A percentile compares a stretch with the other conserved stretches of the same genome.
Evolutionary conservation across 2,113 vertebrate species (phyloP).

Genomic region (Procapra przewalskii): DNA sequence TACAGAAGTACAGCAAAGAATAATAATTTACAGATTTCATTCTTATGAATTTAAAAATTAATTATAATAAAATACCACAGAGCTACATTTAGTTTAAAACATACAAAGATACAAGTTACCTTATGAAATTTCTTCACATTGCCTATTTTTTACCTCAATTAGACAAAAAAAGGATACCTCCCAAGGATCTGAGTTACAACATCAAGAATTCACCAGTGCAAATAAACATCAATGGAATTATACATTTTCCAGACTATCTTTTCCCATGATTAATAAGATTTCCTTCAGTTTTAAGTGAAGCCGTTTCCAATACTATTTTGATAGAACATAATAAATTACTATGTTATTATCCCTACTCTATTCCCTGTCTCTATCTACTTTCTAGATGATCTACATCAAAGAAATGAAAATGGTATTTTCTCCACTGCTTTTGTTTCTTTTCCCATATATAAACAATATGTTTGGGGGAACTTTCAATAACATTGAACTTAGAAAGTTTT

Average conservation of each 20-base stretch:
- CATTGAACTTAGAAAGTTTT: neutral
- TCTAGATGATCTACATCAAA: conserved; percentile 2
- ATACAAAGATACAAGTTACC: conserved; percentile 41
- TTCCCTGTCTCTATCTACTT: neutral
- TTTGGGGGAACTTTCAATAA: neutral
- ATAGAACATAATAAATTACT: neutral
- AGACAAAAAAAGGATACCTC: conserved; percentile 27
- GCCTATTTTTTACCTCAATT: conserved; percentile 24
- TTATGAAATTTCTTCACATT: conserved; percentile 18
- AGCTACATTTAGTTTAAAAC: conserved; percentile 49
- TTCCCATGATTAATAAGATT: neutral
- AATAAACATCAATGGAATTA: neutral
- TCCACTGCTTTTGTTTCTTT: conserved; percentile 9
- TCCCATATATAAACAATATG: neutral
- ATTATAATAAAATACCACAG: conserved; percentile 46
- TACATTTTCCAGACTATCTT: neutral
- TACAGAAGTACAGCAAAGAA: neutral
- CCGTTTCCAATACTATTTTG: neutral
- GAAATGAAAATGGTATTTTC: neutral
- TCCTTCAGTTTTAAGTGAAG: conserved; percentile 17
- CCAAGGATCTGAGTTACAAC: neutral
- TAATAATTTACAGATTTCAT: conserved; percentile 36
- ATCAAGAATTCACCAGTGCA: conserved; percentile 9
- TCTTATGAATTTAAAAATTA: conserved; percentile 37
- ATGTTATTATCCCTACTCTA: neutral